A percentile compares a stretch with the other conserved stretches of the same genome.
Conservation (phyloP, 2,113 vertebrate genomes). For the Apus apus region DNA sequence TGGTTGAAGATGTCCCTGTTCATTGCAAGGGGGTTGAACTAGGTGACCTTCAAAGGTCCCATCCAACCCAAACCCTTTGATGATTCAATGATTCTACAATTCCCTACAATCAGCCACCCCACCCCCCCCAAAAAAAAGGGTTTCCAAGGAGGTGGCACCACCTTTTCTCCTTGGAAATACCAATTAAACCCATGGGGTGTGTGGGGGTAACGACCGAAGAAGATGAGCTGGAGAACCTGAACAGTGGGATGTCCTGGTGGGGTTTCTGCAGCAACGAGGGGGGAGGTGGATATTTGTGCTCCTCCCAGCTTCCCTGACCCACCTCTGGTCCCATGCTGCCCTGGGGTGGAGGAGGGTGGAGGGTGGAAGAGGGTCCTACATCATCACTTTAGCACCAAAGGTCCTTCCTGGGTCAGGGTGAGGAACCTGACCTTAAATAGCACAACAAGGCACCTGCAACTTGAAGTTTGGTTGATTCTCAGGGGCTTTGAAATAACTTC, state of each 20-base stretch:
- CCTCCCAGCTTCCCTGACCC: rapidly evolving
- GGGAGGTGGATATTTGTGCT: background rate
- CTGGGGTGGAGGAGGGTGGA: background rate
- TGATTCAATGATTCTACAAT: too few species aligned
- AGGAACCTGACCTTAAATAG: background rate
- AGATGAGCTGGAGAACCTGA: background rate
- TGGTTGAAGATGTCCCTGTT: too few species aligned
- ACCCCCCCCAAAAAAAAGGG: too few species aligned
- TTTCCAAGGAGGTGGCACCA: too few species aligned
- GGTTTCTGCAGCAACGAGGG: background rate
- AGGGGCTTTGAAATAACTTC: background rate
- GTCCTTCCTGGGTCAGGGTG: background rate
- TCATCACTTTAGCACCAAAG: too few species aligned
- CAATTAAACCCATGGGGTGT: background rate
- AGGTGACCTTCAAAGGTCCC: too few species aligned
- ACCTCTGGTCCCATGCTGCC: background rate
- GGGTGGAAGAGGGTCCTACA: too few species aligned
- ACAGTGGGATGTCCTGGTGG: background rate
- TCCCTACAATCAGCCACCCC: too few species aligned
- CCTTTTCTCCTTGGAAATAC: too few species aligned
- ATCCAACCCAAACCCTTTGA: too few species aligned
- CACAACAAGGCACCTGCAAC: rapidly evolving
- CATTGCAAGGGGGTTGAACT: too few species aligned
- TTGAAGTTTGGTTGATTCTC: background rate
- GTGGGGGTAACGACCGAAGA: background rate